Conservation (phyloP, 1,140 invertebrate genomes). For the Neotoxoptera formosana region DNA sequence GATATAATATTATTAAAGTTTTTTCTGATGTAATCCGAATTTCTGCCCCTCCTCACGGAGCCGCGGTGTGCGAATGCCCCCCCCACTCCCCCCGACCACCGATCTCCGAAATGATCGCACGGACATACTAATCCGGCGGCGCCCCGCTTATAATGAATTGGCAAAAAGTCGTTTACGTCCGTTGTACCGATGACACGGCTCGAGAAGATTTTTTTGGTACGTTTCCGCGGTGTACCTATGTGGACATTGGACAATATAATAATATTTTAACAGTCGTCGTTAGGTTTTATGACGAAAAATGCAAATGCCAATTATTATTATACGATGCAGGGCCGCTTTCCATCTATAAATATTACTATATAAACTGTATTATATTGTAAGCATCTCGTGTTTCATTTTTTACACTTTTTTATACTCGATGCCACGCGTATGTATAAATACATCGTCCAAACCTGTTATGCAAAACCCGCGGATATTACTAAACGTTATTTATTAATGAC, state of each 20-base stretch:
- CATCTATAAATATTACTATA: neutral
- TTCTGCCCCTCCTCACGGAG: neutral
- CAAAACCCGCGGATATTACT: neutral
- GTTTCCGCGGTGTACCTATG: neutral
- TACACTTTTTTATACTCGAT: neutral
- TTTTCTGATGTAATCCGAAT: neutral
- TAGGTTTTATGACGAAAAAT: slow-evolving; percentile 9
- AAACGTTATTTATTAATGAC: slow-evolving; percentile 5
- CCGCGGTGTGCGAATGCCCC: neutral
- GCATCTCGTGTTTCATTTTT: neutral
- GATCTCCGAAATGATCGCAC: neutral
- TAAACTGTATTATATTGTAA: too few relatives aligned
- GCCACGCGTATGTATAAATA: neutral
- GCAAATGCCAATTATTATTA: too few relatives aligned
- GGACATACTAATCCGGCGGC: neutral
- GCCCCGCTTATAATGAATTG: too few relatives aligned
- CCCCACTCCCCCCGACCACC: neutral
- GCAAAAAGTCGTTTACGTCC: neutral
- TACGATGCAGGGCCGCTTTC: neutral
- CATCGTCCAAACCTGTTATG: neutral
- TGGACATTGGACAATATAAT: too few relatives aligned
- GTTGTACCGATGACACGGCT: neutral
- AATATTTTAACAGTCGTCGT: too few relatives aligned
- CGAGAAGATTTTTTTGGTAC: neutral
- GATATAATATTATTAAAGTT: neutral